Evolutionary conservation across 2,797 vertebrate genomes (phyloP).

Genomic region (Mycteria americana): DNA sequence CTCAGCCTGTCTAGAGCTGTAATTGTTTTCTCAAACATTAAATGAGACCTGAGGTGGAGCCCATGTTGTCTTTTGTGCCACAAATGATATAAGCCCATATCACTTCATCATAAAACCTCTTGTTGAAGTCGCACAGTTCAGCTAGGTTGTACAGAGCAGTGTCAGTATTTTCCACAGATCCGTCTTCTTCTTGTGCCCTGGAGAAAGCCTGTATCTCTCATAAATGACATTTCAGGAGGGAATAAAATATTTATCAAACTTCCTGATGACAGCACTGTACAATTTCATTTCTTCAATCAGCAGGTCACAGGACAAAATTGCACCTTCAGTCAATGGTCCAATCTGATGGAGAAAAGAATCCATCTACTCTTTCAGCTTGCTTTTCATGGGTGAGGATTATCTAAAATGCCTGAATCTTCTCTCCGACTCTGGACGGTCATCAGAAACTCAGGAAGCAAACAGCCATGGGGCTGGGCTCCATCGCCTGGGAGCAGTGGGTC

Average conservation of each 20-base stretch:
- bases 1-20: background rate
- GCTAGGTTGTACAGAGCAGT: background rate
- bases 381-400: background rate
- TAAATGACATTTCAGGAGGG: background rate
- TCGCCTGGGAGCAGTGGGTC: background rate
- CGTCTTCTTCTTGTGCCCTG: background rate
- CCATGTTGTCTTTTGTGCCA: background rate
- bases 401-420: background rate
- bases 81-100: background rate
- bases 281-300: background rate
- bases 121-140: background rate
- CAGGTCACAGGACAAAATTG: background rate
- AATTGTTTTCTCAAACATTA: background rate
- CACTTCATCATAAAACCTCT: background rate
- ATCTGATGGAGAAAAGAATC: background rate
- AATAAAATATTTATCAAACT: background rate
- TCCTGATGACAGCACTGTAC: background rate
- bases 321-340: background rate
- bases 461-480: background rate
- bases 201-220: background rate
- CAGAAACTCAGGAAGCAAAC: background rate
- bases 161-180: background rate
- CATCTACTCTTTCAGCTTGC: background rate
- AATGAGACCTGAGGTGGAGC: background rate
- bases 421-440: accelerated